Evolutionary conservation across 2,797 vertebrate species (phyloP).

Genomic region (Clangula hyemalis): DNA sequence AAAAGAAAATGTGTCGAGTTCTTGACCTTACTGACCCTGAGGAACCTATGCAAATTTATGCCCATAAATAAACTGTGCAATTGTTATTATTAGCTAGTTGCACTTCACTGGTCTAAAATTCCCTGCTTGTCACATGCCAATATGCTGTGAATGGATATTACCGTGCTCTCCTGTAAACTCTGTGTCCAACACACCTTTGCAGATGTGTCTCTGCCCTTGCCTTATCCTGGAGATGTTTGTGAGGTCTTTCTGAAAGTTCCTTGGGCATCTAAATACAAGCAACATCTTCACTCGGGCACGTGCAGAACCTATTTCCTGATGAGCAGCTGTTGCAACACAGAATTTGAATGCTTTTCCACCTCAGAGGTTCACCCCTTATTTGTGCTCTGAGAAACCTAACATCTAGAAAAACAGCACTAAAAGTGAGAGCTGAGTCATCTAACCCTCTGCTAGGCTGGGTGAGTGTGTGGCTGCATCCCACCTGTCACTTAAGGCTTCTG

Average conservation of each 20-base stretch:
- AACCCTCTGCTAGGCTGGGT: neutral
- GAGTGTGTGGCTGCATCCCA: neutral
- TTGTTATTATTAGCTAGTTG: neutral
- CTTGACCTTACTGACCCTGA: neutral
- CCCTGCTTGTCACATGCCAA: neutral
- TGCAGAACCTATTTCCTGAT: neutral
- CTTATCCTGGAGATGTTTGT: neutral
- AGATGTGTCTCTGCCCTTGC: neutral
- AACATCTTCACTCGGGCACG: neutral
- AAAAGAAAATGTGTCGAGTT: neutral
- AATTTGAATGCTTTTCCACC: neutral
- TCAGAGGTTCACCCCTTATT: neutral
- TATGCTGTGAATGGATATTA: neutral
- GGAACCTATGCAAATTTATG: neutral
- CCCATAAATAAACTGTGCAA: neutral
- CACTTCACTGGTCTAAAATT: conserved; percentile 1
- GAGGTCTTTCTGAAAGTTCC: neutral
- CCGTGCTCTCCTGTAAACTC: neutral
- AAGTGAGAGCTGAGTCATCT: neutral
- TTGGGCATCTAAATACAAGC: neutral
- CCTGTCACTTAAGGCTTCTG: neutral
- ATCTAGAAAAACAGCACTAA: neutral
- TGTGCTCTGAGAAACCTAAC: neutral
- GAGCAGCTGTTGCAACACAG: neutral
- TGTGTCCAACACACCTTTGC: neutral